Evolutionary conservation across 92 coral and sea anemone species (phyloP), one percentile per base, ranked within the genome.

Genomic region (Pocillopora meandrina): DNA sequence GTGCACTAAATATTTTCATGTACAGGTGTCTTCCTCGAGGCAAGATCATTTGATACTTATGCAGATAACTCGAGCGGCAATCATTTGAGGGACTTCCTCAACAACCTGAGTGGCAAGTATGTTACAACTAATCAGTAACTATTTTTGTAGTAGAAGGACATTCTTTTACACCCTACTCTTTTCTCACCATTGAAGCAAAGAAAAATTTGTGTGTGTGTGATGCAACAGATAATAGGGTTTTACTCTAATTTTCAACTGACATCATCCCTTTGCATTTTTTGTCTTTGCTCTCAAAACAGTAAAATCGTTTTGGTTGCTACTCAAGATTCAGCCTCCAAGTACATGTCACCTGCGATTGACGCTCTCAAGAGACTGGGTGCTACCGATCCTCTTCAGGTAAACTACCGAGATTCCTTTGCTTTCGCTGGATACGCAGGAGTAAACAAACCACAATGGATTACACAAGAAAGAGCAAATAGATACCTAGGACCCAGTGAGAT

Each of bases 311-410:
- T 83, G 34, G 69, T 83, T 35, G 87, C 81, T 16, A 72, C 73
- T 36, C 80, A 74, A 61, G 87, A 83, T n/a, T 65, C 66, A 7
- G 87, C 59, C 19, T 42, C 76, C 21, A 83, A 56, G 3, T 49
- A 59, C 81, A 14, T 74, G 20, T 74, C 74, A 47, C 47, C 87
- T 16, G 77, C 75, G 9, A 18, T 57, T 20, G 36, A 65, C 34
- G 87, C 87, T 31, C 87, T 83, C 81, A 83, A 83, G 81, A 74
- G 87, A 42, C 62, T 83, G 71, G 87, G 87, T 60, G 87, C 80
- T 7, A 61, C 33, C 15, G 81, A 73, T 4, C 87, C 87, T 13
- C 56, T 83, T n/a, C 55, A 72, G 33, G 67, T 74, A 47, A 36
- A 66, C 42, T 42, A 12, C 20, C 87, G 81, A n/a, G 80, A 34